A percentile compares a stretch with the other conserved stretches of the same genome.
Evolutionary conservation across 2,797 vertebrate species (phyloP).

Genomic region (Chromobotia macracanthus): DNA sequence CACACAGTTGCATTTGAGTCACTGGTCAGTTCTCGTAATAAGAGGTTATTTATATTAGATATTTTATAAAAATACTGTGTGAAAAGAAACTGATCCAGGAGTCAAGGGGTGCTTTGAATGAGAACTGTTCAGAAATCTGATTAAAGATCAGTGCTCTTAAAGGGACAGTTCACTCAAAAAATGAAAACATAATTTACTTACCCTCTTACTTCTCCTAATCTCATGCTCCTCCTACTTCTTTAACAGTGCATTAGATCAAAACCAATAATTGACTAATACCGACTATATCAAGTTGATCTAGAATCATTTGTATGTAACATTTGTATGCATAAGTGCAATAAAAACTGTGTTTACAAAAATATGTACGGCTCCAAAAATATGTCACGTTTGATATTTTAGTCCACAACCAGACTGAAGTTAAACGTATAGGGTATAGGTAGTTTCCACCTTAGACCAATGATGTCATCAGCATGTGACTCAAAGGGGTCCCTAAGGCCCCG

Average conservation of each 20-base stretch:
- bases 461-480: constrained; percentile 70
- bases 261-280: no score
- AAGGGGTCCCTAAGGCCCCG: constrained; percentile 30
- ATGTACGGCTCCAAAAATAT: not conserved
- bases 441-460: constrained; percentile 56
- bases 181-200: not conserved
- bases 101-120: not conserved
- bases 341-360: not conserved
- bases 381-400: not conserved
- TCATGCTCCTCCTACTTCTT: not conserved
- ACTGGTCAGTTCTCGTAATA: constrained; percentile 5
- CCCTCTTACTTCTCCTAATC: no score
- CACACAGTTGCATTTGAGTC: not conserved
- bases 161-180: not conserved
- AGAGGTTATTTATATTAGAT: not conserved
- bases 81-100: not conserved
- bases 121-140: constrained; percentile 1
- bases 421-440: not conserved
- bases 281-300: no score
- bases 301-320: no score
- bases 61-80: no score
- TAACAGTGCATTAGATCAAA: no score
- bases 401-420: not conserved
- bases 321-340: no score
- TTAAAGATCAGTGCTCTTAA: constrained; percentile 13